These are phyloP conservation scores for Acrobeloides nanus DNA, from an alignment of 2,888 invertebrate genomes.

Conservation along the genomic window DNA sequence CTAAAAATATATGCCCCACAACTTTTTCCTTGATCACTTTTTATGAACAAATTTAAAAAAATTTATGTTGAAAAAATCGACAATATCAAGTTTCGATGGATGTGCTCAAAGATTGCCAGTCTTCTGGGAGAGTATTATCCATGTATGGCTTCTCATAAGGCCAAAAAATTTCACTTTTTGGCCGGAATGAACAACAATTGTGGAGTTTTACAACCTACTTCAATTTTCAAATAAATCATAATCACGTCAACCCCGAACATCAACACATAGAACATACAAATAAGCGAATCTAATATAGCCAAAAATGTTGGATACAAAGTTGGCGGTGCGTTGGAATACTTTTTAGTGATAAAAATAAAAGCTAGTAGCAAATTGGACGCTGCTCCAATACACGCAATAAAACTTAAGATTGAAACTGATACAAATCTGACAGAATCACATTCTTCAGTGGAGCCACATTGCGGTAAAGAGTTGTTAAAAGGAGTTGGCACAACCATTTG, in stretches of 20 bases:
- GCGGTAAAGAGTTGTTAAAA: too few species aligned
- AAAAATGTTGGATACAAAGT: constrained; percentile 38
- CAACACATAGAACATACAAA: constrained; percentile 36
- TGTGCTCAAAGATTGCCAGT: too few species aligned
- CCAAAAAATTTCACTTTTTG: not conserved
- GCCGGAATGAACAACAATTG: not conserved
- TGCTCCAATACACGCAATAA: constrained; percentile 21
- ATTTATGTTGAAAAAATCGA: too few species aligned
- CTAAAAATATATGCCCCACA: too few species aligned
- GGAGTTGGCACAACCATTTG: too few species aligned
- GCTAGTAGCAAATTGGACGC: constrained; percentile 30
- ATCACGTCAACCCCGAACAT: constrained; percentile 39
- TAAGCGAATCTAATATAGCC: constrained; percentile 29
- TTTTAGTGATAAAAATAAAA: constrained; percentile 30
- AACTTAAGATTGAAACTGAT: too few species aligned
- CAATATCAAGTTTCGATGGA: too few species aligned
- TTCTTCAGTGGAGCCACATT: too few species aligned
- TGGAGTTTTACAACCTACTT: constrained; percentile 18
- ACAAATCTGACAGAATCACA: too few species aligned
- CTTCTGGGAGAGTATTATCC: too few species aligned
- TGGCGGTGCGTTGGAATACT: constrained; percentile 29
- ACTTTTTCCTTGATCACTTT: too few species aligned
- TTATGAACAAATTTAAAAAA: too few species aligned
- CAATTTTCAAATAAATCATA: constrained; percentile 31
- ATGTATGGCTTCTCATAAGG: not conserved